Evolutionary conservation across 2,113 vertebrate genomes (phyloP).

Genomic region (Aix galericulata): DNA sequence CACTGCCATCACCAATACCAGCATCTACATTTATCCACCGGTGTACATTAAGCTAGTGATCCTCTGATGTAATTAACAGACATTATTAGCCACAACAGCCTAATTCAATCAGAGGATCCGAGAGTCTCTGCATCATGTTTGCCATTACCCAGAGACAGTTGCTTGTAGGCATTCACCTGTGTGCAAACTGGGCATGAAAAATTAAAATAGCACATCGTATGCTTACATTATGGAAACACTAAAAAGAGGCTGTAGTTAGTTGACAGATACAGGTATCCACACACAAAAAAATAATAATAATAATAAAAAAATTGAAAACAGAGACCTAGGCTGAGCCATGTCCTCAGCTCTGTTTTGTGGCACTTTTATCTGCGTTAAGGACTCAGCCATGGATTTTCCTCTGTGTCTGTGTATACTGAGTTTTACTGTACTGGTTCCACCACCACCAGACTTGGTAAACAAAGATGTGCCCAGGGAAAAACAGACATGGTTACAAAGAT

Average conservation of each 20-base stretch:
- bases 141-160: neutral
- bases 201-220: neutral
- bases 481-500: conserved; percentile 37
- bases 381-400: neutral
- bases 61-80: neutral
- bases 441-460: conserved; percentile 33
- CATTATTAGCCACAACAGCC: neutral
- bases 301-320: neutral
- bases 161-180: conserved; percentile 56
- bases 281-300: neutral
- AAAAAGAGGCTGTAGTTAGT: conserved; percentile 16
- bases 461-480: conserved; percentile 50
- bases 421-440: conserved; percentile 13
- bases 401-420: neutral
- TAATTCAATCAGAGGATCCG: neutral
- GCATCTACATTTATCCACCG: neutral
- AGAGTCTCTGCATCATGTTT: neutral
- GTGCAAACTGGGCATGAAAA: conserved; percentile 16
- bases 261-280: neutral
- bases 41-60: neutral
- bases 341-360: conserved; percentile 51
- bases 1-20: neutral
- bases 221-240: conserved; percentile 41
- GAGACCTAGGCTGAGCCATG: neutral
- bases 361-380: conserved; percentile 16